These are phyloP conservation scores for Streblospio benedicti DNA, from an alignment of 1,140 invertebrate species.

Conservation along the genomic window DNA sequence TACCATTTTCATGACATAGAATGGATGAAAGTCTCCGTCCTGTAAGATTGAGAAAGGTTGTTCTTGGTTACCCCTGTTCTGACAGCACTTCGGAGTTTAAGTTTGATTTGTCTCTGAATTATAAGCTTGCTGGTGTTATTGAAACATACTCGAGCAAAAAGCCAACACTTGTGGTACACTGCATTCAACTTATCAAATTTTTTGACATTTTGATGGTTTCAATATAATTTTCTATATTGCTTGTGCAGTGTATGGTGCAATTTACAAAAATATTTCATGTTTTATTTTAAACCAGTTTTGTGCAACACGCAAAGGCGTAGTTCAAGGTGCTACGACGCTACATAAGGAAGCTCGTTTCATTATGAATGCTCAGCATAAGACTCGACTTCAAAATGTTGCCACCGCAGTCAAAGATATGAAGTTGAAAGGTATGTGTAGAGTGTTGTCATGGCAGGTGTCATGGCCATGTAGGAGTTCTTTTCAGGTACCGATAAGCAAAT, in stretches of 20 bases:
- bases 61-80: slow-evolving; percentile 58
- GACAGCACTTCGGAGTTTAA: slow-evolving; percentile 55
- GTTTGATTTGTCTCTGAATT: slow-evolving; percentile 68
- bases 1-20: slow-evolving; percentile 41
- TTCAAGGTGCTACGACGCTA: slow-evolving; percentile 58
- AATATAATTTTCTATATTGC: no score
- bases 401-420: slow-evolving; percentile 55
- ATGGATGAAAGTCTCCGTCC: slow-evolving; percentile 63
- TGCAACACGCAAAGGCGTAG: slow-evolving; percentile 64
- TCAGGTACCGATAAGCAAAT: no score
- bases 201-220: no score
- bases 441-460: no score
- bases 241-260: no score
- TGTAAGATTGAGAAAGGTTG: slow-evolving; percentile 62
- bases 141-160: slow-evolving; percentile 62
- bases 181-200: no score
- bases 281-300: slow-evolving; percentile 55
- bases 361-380: slow-evolving; percentile 51
- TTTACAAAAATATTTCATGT: no score
- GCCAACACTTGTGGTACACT: slow-evolving; percentile 62
- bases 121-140: slow-evolving; percentile 62
- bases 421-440: slow-evolving; percentile 51
- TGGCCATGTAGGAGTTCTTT: no score
- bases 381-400: slow-evolving; percentile 45
- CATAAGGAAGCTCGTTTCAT: slow-evolving; percentile 54